Conservation (phyloP, 2,888 invertebrate species). For the Chouioia cunea region DNA sequence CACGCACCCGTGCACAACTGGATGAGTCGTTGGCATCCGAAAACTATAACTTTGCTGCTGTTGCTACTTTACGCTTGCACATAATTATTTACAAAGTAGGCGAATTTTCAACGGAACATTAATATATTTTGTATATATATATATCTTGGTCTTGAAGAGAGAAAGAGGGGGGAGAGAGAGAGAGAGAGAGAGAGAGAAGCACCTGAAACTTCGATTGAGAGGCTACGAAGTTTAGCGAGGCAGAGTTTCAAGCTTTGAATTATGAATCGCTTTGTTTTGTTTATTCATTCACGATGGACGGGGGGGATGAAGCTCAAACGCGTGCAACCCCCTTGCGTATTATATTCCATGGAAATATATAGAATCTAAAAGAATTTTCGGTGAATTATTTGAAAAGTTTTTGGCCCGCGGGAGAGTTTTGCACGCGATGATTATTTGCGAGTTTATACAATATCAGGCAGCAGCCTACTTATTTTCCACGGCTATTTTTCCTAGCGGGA, state of each 20-base stretch:
- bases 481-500: slow-evolving; percentile 13
- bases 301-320: neutral
- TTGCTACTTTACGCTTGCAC: neutral
- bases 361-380: too few relatives aligned
- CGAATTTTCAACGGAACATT: slow-evolving; percentile 21
- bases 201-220: slow-evolving; percentile 15
- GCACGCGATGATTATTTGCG: too few relatives aligned
- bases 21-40: too few relatives aligned
- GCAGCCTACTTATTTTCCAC: neutral
- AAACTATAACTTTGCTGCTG: too few relatives aligned
- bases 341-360: too few relatives aligned
- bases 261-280: slow-evolving; percentile 46
- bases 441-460: too few relatives aligned
- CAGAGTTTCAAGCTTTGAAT: slow-evolving; percentile 31
- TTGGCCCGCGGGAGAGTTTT: too few relatives aligned
- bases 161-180: slow-evolving; percentile 6
- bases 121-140: slow-evolving; percentile 37
- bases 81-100: slow-evolving; percentile 16
- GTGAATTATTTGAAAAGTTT: too few relatives aligned
- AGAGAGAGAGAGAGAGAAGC: neutral
- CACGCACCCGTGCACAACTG: too few relatives aligned
- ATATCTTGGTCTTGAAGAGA: slow-evolving; percentile 12
- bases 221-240: slow-evolving; percentile 34
- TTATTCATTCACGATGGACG: slow-evolving; percentile 23
- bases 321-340: too few relatives aligned